Evolutionary conservation across 1,140 invertebrate genomes (phyloP), one percentile per base, ranked within the genome.

Genomic region (Polyergus mexicanus): DNA sequence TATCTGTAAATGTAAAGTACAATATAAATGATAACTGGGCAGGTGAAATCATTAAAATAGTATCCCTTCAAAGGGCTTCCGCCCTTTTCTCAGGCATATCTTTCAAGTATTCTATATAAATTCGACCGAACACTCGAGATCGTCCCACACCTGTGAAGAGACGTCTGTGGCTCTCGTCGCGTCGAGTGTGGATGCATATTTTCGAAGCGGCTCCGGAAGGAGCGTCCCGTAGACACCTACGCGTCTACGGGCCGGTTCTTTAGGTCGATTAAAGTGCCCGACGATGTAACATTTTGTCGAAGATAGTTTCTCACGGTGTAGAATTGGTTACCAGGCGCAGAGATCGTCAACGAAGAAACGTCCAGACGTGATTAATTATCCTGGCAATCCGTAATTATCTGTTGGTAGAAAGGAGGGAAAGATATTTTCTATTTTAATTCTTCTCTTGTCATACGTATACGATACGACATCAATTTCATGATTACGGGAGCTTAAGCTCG

Each of bases 281-380:
- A n/a, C 85, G 16, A 32, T 60, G 11, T 44, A 69, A 75, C 63
- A 71, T 62, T 81, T 78, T 25, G 56, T 84, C 62, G 60, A 32
- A 62, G 68, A 68, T 51, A 32, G 56, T 88, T 89, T 90, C 89
- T 90, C 86, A 90, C 86, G 89, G 44, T 88, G 44, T 88, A n/a
- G 58, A 86, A 89, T 89, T 78, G 22, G 25, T 19, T 25, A 63
- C 25, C 13, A 16, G 60, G 11, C 68, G 25, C 22, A 44, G 41
- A 54, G 68, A 41, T 62, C 54, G 38, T 76, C 83, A 35, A 63
- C n/a, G 41, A n/a, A 58, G 11, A 47, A 51, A 47, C 66, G 6
- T 63, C 47, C 3, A 28, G n/a, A 35, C 54, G 4, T 78, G 86
- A 84, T 87, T 87, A 84, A 77, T 51, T 47, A 47, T 76, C 28